These are phyloP conservation scores for Pangasius djambal DNA, from an alignment of 2,797 vertebrate genomes.

Conservation along the genomic window DNA sequence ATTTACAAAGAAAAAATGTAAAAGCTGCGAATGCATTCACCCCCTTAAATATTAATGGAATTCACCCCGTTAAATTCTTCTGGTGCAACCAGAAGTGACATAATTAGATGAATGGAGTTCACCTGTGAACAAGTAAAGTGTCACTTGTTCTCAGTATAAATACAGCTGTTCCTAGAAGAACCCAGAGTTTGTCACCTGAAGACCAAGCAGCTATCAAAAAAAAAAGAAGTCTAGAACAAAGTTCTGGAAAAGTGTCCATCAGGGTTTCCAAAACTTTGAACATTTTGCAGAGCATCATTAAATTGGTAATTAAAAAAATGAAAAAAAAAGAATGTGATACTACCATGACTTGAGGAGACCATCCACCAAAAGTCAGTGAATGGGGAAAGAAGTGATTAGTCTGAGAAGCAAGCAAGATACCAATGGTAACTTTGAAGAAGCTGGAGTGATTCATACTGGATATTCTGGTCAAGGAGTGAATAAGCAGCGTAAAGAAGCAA, in stretches of 20 bases:
- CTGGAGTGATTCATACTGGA: background rate
- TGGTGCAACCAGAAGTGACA: background rate
- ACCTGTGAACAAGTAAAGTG: background rate
- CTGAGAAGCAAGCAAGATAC: background rate
- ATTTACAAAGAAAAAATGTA: background rate
- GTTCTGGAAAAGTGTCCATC: background rate
- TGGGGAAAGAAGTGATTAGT: background rate
- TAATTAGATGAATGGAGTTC: background rate
- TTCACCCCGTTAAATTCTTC: background rate
- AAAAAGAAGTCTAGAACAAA: background rate
- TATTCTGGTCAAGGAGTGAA: background rate
- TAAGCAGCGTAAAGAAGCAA: background rate
- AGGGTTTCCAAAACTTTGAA: background rate
- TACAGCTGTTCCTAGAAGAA: background rate
- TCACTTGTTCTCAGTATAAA: background rate
- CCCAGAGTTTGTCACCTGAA: background rate
- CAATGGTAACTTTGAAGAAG: background rate
- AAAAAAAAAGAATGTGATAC: background rate
- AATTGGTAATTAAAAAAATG: background rate
- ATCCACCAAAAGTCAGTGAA: background rate
- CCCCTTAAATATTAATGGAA: background rate
- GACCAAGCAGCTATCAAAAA: background rate
- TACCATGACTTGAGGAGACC: background rate
- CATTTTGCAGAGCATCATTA: background rate
- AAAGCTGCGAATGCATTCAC: background rate